Percentiles rank a stretch among this genome's conserved stretches.
Conservation (phyloP, 1,140 invertebrate genomes). For the Sesamia nonagrioides region DNA sequence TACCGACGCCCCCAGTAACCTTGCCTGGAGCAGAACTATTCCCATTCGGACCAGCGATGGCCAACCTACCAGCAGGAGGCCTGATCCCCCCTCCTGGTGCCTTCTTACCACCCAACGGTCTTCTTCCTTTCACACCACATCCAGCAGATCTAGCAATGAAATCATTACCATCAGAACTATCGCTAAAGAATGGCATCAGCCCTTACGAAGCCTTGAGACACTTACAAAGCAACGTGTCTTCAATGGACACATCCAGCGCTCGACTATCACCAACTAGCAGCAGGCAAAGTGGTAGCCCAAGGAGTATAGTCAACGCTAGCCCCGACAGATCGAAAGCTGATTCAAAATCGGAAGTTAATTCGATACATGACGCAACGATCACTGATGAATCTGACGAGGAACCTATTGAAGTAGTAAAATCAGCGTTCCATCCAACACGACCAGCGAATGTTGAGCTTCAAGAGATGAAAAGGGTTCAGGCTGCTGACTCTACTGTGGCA, state of each 20-base stretch:
- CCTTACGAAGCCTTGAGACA: conserved; percentile 83
- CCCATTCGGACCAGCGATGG: conserved; percentile 83
- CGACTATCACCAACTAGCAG: conserved; percentile 88
- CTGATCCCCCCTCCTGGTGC: conserved; percentile 86
- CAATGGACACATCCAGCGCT: conserved; percentile 83
- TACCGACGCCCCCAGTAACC: conserved; percentile 80
- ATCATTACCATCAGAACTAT: conserved; percentile 76
- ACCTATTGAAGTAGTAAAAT: conserved; percentile 92
- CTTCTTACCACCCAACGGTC: conserved; percentile 81
- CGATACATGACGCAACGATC: conserved; percentile 89
- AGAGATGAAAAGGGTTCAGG: conserved; percentile 85
- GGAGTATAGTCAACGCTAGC: conserved; percentile 84
- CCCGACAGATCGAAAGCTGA: conserved; percentile 85
- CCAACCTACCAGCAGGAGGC: conserved; percentile 84
- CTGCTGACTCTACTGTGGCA: conserved; percentile 89
- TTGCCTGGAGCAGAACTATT: conserved; percentile 86
- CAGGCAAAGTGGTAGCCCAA: conserved; percentile 85
- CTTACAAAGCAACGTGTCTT: conserved; percentile 82
- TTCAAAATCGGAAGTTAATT: conserved; percentile 88
- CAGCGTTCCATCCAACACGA: conserved; percentile 90
- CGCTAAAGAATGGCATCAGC: conserved; percentile 77
- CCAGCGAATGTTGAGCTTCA: conserved; percentile 84
- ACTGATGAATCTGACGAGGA: conserved; percentile 90
- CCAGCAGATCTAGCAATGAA: conserved; percentile 82
- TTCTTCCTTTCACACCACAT: conserved; percentile 83